These are phyloP conservation scores for Drosophila limbata DNA, from an alignment of 2,888 invertebrate species.

Conservation along the genomic window DNA sequence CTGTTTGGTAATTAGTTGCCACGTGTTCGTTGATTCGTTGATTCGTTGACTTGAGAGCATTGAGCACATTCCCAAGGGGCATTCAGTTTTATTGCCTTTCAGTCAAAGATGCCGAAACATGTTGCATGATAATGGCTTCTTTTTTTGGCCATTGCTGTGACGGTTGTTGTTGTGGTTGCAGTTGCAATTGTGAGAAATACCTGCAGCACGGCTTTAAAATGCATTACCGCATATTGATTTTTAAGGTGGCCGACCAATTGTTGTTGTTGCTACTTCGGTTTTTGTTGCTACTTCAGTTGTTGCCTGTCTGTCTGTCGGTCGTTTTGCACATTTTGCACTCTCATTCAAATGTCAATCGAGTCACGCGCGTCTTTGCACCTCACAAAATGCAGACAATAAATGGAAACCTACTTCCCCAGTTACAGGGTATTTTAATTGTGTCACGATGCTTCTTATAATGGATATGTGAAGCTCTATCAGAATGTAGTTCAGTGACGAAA, in stretches of 20 bases:
- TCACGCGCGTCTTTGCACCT: conserved; percentile 61
- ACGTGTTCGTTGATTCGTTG: conserved; percentile 26
- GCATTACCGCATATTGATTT: conserved; percentile 77
- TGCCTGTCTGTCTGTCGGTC: conserved; percentile 47
- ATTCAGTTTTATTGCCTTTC: conserved; percentile 32
- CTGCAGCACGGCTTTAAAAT: conserved; percentile 55
- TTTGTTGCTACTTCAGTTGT: conserved; percentile 27
- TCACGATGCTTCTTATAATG: conserved; percentile 12
- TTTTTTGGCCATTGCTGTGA: conserved; percentile 33
- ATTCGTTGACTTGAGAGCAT: conserved; percentile 5
- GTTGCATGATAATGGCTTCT: conserved; percentile 65
- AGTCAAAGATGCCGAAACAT: conserved; percentile 33
- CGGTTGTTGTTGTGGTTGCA: not conserved
- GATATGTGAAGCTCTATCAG: not conserved
- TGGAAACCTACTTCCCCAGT: conserved; percentile 65
- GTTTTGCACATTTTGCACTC: conserved; percentile 73
- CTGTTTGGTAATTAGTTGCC: conserved; percentile 29
- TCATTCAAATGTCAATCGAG: conserved; percentile 80
- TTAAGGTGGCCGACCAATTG: conserved; percentile 19
- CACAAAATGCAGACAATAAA: conserved; percentile 43
- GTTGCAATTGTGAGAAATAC: conserved; percentile 54
- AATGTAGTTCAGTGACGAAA: not conserved
- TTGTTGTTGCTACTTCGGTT: conserved; percentile 19
- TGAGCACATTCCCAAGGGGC: conserved; percentile 47
- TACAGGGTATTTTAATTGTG: conserved; percentile 38